Evolutionary conservation across 1,140 invertebrate genomes (phyloP).

Genomic region (Drosophila asahinai): DNA sequence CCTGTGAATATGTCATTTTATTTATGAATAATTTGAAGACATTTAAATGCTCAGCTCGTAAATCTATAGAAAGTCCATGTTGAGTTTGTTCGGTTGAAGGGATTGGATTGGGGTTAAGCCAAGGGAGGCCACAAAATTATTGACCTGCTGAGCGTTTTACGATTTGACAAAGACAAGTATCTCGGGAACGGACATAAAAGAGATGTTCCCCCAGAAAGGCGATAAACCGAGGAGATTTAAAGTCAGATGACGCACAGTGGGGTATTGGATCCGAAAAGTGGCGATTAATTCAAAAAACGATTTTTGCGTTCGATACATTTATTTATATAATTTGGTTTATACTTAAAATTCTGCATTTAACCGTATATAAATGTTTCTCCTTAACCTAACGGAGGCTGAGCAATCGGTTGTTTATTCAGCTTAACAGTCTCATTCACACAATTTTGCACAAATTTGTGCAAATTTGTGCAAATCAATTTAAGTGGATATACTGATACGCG

Average conservation of each 20-base stretch:
- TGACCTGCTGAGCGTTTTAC: conserved; percentile 60
- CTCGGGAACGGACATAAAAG: conserved; percentile 1
- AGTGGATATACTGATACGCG: too few species aligned
- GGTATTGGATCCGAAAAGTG: too few species aligned
- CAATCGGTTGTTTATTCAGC: too few species aligned
- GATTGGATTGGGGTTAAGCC: conserved; percentile 13
- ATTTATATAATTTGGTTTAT: too few species aligned
- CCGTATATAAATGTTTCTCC: too few species aligned
- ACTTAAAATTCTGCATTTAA: too few species aligned
- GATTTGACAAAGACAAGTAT: conserved; percentile 30
- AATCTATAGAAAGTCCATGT: conserved; percentile 64
- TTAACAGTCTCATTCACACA: too few species aligned
- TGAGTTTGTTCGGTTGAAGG: conserved; percentile 10
- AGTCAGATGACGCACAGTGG: neutral
- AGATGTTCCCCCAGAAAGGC: conserved; percentile 1
- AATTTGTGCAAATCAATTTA: too few species aligned
- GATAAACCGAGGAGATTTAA: conserved; percentile 1
- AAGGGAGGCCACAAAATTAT: conserved; percentile 19
- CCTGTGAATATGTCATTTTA: conserved; percentile 32
- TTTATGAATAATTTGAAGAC: conserved; percentile 55
- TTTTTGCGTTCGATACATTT: too few species aligned
- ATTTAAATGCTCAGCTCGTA: conserved; percentile 66
- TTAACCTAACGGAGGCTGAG: too few species aligned
- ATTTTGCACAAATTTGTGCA: too few species aligned
- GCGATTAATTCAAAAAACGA: too few species aligned